Percentiles rank a stretch among this genome's conserved stretches.
phyloP scores from a whole-genome alignment of 1,140 invertebrate species.

The Paracyclopina nana region DNA sequence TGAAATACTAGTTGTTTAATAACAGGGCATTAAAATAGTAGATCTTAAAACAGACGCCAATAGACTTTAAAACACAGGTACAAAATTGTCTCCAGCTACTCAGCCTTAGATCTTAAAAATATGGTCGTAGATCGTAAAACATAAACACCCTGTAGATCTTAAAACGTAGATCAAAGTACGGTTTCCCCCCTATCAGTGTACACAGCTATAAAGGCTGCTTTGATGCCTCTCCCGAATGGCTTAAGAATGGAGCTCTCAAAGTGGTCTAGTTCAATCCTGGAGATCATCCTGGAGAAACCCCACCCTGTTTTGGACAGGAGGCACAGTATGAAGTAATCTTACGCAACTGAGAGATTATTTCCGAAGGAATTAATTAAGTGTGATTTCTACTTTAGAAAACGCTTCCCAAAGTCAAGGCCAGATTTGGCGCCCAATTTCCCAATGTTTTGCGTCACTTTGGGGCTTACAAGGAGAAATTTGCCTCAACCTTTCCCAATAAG shows the following conservation, averaged over 20 bases:
- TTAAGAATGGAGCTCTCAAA: slow-evolving; percentile 5
- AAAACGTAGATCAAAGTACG: no score
- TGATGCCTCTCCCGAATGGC: slow-evolving; percentile 4
- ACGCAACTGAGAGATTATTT: no score
- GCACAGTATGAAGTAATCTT: slow-evolving; percentile 11
- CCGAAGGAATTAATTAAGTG: no score
- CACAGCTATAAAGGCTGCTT: slow-evolving; percentile 10
- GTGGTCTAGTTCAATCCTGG: slow-evolving; percentile 14
- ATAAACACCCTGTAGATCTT: no score
- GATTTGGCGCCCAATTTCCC: not conserved
- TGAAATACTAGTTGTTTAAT: no score
- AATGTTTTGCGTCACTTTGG: not conserved
- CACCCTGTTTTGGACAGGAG: slow-evolving; percentile 2
- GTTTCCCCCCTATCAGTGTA: slow-evolving; percentile 6
- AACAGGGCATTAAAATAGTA: no score
- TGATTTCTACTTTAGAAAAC: no score
- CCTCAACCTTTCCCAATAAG: not conserved
- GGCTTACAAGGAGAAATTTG: not conserved
- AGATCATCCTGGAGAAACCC: slow-evolving; percentile 6
- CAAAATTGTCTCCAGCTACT: no score
- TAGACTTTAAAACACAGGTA: no score
- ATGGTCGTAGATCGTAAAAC: no score
- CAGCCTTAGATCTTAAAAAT: no score
- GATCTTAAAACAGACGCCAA: no score
- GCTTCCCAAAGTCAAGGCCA: not conserved